Base-by-base conservation (phyloP, 2,113 vertebrate species). In the Jacana jacana region DNA sequence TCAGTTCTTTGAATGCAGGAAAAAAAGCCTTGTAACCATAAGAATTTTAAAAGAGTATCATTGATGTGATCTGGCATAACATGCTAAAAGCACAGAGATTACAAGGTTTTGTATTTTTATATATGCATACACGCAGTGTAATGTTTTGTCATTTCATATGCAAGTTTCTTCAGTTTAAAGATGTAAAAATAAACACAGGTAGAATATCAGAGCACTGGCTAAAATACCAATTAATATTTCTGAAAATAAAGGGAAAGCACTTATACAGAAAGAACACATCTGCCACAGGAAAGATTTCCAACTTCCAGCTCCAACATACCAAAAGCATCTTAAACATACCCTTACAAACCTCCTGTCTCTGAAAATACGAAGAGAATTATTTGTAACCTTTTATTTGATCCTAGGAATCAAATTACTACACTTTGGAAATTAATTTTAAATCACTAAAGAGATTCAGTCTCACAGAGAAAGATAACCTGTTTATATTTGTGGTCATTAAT, bases 61-160 rank as follows among this genome's bases (percentile, higher is more conserved):
- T 27, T 42, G n/a, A 71, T 24, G 12, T 75, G 15, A 89, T 52
- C 37, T 65, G 7, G 23, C 8, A 65, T 13, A 91, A 57, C 25
- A 63, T 0, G 0, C 28, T 86, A 78, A 77, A 94, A 73, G 12
- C 18, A 71, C 48, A 76, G 4, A 64, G 10, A 63, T 58, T 49
- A 46, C 6, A 58, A 79, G 5, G 19, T 7, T 64, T n/a, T 73
- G 40, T 17, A 22, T 55, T 8, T 52, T 54, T 33, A 28, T 22
- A 28, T 7, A 11, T 6, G 39, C 22, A 55, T 14, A 44, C 4
- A 63, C 1, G 40, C 4, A 3, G 3, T 1, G 18, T 27, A 23
- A 51, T 19, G 4, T n/a, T 81, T 91, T 42, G 3, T 37, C 4
- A 23, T 76, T 93, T 52, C 20, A 89, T 75, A 91, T 51, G 19